A percentile compares a stretch with the other conserved stretches of the same genome.
phyloP scores from a whole-genome alignment of 2,888 invertebrate genomes.

The Sinhomidia bicolor region DNA sequence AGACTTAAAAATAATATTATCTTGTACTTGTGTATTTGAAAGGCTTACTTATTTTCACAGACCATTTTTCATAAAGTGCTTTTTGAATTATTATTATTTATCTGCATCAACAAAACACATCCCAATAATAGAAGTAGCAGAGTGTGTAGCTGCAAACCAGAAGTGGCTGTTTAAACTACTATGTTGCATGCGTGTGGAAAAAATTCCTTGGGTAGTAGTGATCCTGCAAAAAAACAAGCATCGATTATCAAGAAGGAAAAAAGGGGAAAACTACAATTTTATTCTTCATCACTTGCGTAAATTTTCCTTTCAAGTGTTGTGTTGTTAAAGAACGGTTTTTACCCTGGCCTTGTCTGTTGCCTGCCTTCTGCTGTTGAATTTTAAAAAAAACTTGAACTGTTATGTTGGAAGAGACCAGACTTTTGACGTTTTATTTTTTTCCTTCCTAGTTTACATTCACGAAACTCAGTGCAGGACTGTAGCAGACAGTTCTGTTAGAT shows the following conservation, averaged over 20 bases:
- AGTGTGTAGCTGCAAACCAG: not conserved
- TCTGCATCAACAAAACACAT: slow-evolving; percentile 17
- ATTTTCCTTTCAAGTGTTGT: slow-evolving; percentile 42
- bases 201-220: not conserved
- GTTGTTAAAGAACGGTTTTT: slow-evolving; percentile 35
- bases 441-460: no score
- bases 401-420: not conserved
- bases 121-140: not conserved
- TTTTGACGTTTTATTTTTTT: no score
- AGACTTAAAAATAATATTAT: no score
- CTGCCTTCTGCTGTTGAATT: no score
- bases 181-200: slow-evolving; percentile 8
- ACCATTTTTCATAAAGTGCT: slow-evolving; percentile 58
- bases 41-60: slow-evolving; percentile 11
- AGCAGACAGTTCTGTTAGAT: no score
- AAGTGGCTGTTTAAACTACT: no score
- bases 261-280: slow-evolving; percentile 48
- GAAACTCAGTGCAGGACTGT: no score
- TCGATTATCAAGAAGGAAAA: not conserved
- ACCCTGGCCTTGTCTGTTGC: slow-evolving; percentile 44
- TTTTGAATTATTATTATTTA: slow-evolving; percentile 54
- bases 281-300: slow-evolving; percentile 65
- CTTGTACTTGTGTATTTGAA: not conserved
- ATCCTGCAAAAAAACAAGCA: not conserved
- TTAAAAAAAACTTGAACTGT: no score